Percentiles rank a stretch among this genome's conserved stretches.
phyloP scores from a whole-genome alignment of 2,888 invertebrate species.

The Polietes domitor region DNA sequence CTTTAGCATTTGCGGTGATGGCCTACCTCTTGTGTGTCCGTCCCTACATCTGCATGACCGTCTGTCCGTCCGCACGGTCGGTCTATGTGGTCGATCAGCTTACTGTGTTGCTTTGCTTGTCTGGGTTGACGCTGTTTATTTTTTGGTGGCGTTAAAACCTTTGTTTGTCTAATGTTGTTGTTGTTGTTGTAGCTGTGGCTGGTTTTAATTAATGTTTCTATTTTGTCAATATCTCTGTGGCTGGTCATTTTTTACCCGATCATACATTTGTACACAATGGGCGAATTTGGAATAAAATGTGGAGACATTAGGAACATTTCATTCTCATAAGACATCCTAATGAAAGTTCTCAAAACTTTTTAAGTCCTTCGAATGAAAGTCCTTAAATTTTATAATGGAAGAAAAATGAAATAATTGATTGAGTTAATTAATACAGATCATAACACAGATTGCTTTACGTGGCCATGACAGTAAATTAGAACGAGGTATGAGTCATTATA shows the following conservation, averaged over 20 bases:
- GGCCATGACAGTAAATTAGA: too few species aligned
- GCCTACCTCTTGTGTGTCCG: constrained; percentile 12
- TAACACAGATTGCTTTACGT: too few species aligned
- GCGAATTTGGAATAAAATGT: too few species aligned
- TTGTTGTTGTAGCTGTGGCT: constrained; percentile 30
- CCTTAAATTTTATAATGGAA: too few species aligned
- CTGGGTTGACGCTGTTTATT: neutral
- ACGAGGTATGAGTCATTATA: too few species aligned
- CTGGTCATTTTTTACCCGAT: constrained; percentile 1
- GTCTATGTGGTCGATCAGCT: constrained; percentile 25
- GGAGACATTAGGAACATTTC: too few species aligned
- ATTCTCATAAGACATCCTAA: too few species aligned
- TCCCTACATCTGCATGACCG: neutral
- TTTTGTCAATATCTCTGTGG: constrained; percentile 41
- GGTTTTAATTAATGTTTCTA: constrained; percentile 56
- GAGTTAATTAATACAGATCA: too few species aligned
- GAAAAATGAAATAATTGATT: too few species aligned
- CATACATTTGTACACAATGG: too few species aligned
- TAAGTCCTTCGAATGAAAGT: too few species aligned
- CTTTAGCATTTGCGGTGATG: neutral
- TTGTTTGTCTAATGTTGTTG: constrained; percentile 46
- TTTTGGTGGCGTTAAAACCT: constrained; percentile 54
- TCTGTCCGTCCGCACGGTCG: neutral
- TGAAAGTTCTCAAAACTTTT: too few species aligned
- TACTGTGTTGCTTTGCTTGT: constrained; percentile 13